Evolutionary conservation across 2,113 vertebrate species (phyloP), one percentile per base, ranked within the genome.

Genomic region (Chaenocephalus aceratus): DNA sequence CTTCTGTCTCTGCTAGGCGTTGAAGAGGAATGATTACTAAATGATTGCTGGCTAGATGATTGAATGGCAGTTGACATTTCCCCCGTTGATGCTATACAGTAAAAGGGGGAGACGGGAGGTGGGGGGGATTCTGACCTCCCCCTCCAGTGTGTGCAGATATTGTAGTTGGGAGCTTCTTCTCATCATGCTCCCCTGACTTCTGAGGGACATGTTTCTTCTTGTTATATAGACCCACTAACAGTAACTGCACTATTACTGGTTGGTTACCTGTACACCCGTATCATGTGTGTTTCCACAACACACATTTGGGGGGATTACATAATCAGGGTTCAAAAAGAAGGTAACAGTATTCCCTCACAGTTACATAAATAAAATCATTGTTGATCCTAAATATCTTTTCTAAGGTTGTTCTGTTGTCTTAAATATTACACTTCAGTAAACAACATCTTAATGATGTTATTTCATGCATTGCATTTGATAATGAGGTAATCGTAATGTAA

Each of bases 41-140:
- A 90, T 91, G 91, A 91, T 88, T 84, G 79, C 88, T 72, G 62
- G 80, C 73, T 69, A n/a, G 60, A 78, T 83, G 85, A 91, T 82
- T 86, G 80, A 92, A 91, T 54, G 72, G 73, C 66, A 67, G 69
- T 82, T 91, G 89, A 91, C 86, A 88, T 92, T 90, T 91, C 73
- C 71, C 48, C 73, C 84, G 83, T 83, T 85, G 82, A 68, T 77
- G 44, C 57, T 57, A 61, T 72, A 77, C 67, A 83, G 75, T 73
- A 21, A 63, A 75, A 59, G 8, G 41, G 45, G 71, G 49, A 49
- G 18, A 36, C 10, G 14, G 10, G 10, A 5, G 2, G 2, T 2
- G 52, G 23, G 65, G 51, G n/a, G 46, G 5, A n/a, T 66, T n/a
- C 51, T 84, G 79, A 86, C 79, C 83, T 76, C 80, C 64, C 45